Percentiles rank a stretch among this genome's conserved stretches.
These are phyloP conservation scores for Agrotis clavis DNA, from an alignment of 2,888 invertebrate species.

Conservation along the genomic window DNA sequence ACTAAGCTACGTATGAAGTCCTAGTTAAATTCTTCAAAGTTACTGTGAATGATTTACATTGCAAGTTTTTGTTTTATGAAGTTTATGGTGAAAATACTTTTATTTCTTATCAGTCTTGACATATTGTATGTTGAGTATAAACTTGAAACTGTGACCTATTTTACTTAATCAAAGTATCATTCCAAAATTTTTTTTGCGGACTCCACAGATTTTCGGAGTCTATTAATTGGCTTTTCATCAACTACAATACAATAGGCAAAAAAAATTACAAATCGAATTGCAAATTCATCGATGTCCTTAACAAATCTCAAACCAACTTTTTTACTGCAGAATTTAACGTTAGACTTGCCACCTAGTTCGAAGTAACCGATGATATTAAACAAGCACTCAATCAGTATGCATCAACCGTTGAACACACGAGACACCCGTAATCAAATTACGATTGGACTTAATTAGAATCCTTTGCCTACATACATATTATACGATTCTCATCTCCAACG, in stretches of 20 bases:
- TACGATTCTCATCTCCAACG: constrained; percentile 3
- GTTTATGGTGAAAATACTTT: constrained; percentile 5
- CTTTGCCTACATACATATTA: constrained; percentile 31
- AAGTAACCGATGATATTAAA: constrained; percentile 30
- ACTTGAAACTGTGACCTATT: not conserved
- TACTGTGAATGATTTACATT: constrained; percentile 19
- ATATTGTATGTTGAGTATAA: constrained; percentile 1
- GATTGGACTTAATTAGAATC: constrained; percentile 37
- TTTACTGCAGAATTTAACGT: not conserved
- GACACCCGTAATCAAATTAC: constrained; percentile 46
- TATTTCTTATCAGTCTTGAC: constrained; percentile 4
- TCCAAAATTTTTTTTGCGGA: too few species aligned
- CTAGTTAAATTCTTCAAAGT: constrained; percentile 30
- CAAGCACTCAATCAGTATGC: constrained; percentile 43
- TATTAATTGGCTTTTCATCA: too few species aligned
- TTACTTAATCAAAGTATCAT: too few species aligned
- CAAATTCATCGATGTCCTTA: too few species aligned
- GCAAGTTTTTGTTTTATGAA: constrained; percentile 24
- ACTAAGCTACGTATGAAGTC: constrained; percentile 44
- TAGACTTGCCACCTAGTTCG: not conserved
- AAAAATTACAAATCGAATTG: too few species aligned
- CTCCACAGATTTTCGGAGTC: too few species aligned
- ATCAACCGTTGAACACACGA: constrained; percentile 4
- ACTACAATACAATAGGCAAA: too few species aligned
- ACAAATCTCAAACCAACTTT: not conserved